Evolutionary conservation across 2,797 vertebrate genomes (phyloP).

Genomic region (Pempheris klunzingeri): DNA sequence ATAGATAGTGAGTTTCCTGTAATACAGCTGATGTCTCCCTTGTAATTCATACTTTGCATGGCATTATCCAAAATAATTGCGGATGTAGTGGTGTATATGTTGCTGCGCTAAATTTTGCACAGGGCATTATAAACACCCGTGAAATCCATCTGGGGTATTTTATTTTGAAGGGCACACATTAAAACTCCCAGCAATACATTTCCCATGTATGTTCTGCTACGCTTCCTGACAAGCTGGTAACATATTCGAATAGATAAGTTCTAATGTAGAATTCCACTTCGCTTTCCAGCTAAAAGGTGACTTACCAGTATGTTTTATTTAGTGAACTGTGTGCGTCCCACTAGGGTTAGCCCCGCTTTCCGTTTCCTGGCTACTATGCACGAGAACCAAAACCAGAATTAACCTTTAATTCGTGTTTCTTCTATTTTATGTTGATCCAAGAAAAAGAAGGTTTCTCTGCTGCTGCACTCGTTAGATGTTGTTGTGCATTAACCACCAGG

Average conservation of each 20-base stretch:
- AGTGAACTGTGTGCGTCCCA: no score
- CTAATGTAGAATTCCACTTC: neutral
- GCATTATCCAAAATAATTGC: neutral
- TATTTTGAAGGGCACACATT: neutral
- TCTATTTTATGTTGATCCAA: neutral
- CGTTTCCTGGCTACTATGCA: no score
- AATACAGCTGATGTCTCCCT: neutral
- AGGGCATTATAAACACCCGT: neutral
- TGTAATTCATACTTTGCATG: neutral
- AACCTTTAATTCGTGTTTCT: neutral
- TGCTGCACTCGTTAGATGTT: neutral
- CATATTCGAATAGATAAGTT: neutral
- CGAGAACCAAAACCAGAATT: neutral
- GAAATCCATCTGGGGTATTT: neutral
- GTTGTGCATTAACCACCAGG: constrained; percentile 1
- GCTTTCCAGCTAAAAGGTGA: no score
- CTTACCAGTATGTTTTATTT: no score
- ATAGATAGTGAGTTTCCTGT: neutral
- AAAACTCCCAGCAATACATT: no score
- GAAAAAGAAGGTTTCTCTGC: neutral
- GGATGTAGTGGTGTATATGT: neutral
- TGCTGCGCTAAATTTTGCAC: neutral
- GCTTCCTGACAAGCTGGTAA: no score
- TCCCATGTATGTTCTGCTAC: no score
- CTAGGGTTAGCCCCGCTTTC: no score